Evolutionary conservation across 1,140 invertebrate species (phyloP), one percentile per base, ranked within the genome.

Genomic region (Drosophila pachea): DNA sequence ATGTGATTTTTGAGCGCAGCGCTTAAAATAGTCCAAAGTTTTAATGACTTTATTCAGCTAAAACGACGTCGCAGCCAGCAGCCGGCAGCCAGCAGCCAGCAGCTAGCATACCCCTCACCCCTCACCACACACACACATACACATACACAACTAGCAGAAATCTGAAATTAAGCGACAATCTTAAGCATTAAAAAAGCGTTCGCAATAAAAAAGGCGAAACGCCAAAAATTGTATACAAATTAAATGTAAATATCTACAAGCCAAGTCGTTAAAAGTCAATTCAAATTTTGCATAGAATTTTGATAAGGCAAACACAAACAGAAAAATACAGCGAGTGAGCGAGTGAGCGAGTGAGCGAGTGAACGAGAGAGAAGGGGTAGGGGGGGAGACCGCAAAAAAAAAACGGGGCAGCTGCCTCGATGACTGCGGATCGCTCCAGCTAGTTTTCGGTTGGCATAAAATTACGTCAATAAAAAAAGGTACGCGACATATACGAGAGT

Each of bases 1-100:
- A 86, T 78, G 76, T 84, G 63, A 74, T 76, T 79, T 84, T 66
- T 73, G 68, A 79, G 60, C 56, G 73, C 61, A 68, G 53, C 62
- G 73, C 62, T 81, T 76, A 77, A 86, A 86, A 86, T 86, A 81
- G 81, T 86, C 76, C 50, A 86, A 86, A 81, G 74, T 86, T 86
- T 86, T 86, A 86, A 86, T 86, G 81, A 86, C 81, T 86, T 86
- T 76, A 74, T 78, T 59, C 67, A 68, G 74, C 58, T 36, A 71
- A 65, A 75, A 48, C 66, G 73, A 65, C 65, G 53, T 22, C 32
- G n/a, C 48, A 35, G 61, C 53, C 36, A 35, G 38, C 22, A 70
- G 3, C 58, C 12, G 7, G 8, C 7, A 40, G 11, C 12, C 14
- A 29, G 16, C 45, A n/a, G n/a, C n/a, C n/a, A n/a, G n/a, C n/a